Conservation (phyloP, 2,797 vertebrate species). For the Sebastolobus altivelis region DNA sequence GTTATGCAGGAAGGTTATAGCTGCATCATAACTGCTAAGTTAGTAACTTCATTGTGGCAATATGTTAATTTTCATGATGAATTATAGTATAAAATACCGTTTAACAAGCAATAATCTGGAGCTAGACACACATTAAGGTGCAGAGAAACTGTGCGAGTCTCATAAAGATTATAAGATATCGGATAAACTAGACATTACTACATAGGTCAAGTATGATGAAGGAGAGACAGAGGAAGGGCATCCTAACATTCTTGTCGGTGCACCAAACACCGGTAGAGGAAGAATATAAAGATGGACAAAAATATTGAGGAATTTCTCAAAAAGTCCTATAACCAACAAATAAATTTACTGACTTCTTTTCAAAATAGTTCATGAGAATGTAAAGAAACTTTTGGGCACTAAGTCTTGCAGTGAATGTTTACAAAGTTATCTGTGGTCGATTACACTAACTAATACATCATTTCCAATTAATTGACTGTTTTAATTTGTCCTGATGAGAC, state of each 20-base stretch:
- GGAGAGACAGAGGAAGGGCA: background rate
- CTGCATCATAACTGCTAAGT: background rate
- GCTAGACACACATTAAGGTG: background rate
- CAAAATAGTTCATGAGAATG: background rate
- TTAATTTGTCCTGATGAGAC: constrained; percentile 5
- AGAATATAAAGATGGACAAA: background rate
- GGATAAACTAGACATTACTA: background rate
- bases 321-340: background rate
- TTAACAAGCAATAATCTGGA: background rate
- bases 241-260: background rate
- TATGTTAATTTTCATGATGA: background rate
- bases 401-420: background rate
- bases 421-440: background rate
- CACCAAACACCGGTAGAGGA: background rate
- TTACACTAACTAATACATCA: too few relatives aligned
- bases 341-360: background rate
- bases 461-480: background rate
- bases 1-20: background rate
- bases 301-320: background rate
- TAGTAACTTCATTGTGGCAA: background rate
- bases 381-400: background rate
- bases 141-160: background rate
- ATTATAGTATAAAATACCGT: background rate
- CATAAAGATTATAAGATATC: background rate
- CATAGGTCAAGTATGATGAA: background rate